These are phyloP conservation scores for Pseudomyrmex gracilis DNA, from an alignment of 1,140 invertebrate species.

Conservation along the genomic window DNA sequence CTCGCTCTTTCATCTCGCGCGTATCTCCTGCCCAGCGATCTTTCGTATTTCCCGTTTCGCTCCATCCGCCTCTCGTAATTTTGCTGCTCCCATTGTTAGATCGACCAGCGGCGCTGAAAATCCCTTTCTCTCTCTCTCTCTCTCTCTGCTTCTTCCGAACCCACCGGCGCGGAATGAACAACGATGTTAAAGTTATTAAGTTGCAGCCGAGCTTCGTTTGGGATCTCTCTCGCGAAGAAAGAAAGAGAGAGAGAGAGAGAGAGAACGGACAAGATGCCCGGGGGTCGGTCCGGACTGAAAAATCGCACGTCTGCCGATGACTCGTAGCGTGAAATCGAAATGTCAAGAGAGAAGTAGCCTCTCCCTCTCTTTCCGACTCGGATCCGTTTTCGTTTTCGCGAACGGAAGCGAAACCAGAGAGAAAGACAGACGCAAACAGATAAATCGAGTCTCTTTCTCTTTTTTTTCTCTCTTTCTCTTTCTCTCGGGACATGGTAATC, in stretches of 20 bases:
- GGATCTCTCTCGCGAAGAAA: too few species aligned
- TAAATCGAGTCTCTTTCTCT: neutral
- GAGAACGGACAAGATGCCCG: constrained; percentile 43
- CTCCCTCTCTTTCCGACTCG: constrained; percentile 36
- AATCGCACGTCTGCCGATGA: constrained; percentile 26
- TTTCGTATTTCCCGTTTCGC: constrained; percentile 27
- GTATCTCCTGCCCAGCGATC: constrained; percentile 29
- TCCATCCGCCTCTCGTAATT: constrained; percentile 42
- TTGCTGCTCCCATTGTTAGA: constrained; percentile 55
- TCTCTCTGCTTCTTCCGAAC: constrained; percentile 2
- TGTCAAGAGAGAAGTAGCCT: constrained; percentile 39
- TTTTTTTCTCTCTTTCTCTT: too few species aligned
- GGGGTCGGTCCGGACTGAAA: constrained; percentile 47
- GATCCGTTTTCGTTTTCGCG: constrained; percentile 22
- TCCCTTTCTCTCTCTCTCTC: neutral
- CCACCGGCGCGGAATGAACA: constrained; percentile 43
- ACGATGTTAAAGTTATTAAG: constrained; percentile 60
- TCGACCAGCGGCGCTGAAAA: constrained; percentile 26
- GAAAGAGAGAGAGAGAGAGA: too few species aligned
- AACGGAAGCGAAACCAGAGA: constrained; percentile 1
- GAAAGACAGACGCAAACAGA: neutral
- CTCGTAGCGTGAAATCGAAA: constrained; percentile 55
- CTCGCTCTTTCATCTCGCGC: constrained; percentile 4
- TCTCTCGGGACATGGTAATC: neutral
- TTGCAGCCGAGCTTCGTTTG: constrained; percentile 15